A percentile compares a stretch with the other conserved stretches of the same genome.
These are phyloP conservation scores for Chionomys nivalis DNA, from an alignment of 2,113 vertebrate species.

Conservation along the genomic window DNA sequence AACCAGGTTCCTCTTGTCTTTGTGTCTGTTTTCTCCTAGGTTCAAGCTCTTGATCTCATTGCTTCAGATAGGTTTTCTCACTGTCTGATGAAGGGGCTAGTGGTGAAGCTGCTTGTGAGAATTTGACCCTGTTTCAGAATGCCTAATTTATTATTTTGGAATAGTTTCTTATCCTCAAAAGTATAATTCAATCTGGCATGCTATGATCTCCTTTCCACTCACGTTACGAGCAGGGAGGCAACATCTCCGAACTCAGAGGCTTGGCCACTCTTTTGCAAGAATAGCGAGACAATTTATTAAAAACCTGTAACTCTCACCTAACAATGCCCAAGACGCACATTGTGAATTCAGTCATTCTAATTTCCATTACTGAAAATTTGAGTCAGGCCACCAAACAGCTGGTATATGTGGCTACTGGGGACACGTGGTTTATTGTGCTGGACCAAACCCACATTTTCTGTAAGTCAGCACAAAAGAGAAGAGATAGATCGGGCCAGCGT, in stretches of 20 bases:
- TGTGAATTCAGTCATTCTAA: background rate
- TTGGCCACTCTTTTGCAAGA: background rate
- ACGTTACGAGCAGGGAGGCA: background rate
- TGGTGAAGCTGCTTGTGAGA: background rate
- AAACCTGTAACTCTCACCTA: background rate
- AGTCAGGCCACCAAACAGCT: background rate
- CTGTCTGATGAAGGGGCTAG: background rate
- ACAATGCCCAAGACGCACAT: background rate
- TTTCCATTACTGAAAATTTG: constrained; percentile 11
- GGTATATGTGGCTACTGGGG: background rate
- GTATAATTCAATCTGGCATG: background rate
- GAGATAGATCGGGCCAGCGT: background rate
- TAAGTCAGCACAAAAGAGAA: background rate
- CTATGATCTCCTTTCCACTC: background rate
- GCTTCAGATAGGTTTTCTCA: background rate
- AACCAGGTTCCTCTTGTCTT: background rate
- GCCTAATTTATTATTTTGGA: background rate
- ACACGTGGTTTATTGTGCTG: background rate
- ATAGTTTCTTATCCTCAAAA: background rate
- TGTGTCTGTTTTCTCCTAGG: background rate
- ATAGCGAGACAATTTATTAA: background rate
- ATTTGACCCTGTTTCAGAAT: constrained; percentile 12
- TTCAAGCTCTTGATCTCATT: background rate
- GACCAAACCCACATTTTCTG: background rate
- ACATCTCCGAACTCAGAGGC: background rate